Conservation (phyloP, 2,797 vertebrate genomes). For the Bradypodion ventrale region DNA sequence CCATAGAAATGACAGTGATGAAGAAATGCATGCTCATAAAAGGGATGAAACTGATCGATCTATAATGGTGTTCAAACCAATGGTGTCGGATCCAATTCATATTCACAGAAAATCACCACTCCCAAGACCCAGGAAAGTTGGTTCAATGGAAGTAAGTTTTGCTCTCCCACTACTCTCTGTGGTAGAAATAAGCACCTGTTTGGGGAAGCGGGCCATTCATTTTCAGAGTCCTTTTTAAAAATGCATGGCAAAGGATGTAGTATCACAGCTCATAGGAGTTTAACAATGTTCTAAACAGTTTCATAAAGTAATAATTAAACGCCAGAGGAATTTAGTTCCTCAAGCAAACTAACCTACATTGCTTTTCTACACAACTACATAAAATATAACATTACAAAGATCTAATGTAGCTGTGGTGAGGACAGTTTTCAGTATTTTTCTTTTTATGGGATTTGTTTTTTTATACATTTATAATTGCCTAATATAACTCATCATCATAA, state of each 20-base stretch:
- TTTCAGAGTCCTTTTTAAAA: constrained; percentile 16
- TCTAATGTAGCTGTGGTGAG: neutral
- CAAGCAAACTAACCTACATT: constrained; percentile 42
- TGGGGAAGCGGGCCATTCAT: neutral
- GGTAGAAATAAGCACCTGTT: constrained; percentile 18
- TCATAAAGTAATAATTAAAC: constrained; percentile 18
- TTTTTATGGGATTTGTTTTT: neutral
- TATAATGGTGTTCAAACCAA: constrained; percentile 83
- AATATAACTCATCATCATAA: constrained; percentile 38
- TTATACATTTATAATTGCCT: constrained; percentile 26
- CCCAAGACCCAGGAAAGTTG: constrained; percentile 85
- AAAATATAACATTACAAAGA: neutral
- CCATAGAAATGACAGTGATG: constrained; percentile 80
- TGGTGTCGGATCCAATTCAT: constrained; percentile 90
- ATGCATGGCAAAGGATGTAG: constrained; percentile 22
- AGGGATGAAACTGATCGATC: constrained; percentile 84
- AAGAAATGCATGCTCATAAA: constrained; percentile 77
- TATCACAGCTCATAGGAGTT: constrained; percentile 28
- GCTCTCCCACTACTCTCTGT: constrained; percentile 21
- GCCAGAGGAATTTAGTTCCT: constrained; percentile 12
- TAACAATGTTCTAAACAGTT: neutral
- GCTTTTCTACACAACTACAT: constrained; percentile 37
- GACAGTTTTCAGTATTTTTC: neutral
- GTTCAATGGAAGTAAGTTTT: constrained; percentile 87
- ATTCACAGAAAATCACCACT: constrained; percentile 90